Conservation (phyloP, 2,888 invertebrate genomes). For the Octonoba sinensis region DNA sequence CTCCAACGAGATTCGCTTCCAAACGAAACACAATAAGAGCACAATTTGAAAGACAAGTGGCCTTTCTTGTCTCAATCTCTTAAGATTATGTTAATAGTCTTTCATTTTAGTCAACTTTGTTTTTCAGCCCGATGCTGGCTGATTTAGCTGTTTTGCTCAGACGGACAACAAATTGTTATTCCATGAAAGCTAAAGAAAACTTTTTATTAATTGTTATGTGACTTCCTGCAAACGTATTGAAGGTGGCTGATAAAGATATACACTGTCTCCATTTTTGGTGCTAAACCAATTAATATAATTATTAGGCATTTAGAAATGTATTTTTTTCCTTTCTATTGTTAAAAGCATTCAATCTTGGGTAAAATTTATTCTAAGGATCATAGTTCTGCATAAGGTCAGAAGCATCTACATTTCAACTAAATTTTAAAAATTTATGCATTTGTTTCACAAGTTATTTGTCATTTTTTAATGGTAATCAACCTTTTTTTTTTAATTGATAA, state of each 20-base stretch:
- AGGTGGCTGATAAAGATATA: conserved; percentile 21
- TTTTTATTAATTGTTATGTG: conserved; percentile 50
- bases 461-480: too few relatives aligned
- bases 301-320: conserved; percentile 31
- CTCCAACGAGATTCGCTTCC: conserved; percentile 60
- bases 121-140: conserved; percentile 26
- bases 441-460: too few relatives aligned
- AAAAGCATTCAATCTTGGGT: conserved; percentile 38
- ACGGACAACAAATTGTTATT: conserved; percentile 49
- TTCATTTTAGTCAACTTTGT: conserved; percentile 51
- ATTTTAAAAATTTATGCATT: too few relatives aligned
- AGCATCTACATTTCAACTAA: too few relatives aligned
- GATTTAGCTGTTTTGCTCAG: conserved; percentile 59
- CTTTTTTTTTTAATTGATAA: too few relatives aligned
- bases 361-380: neutral
- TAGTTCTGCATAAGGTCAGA: too few relatives aligned
- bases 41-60: conserved; percentile 58
- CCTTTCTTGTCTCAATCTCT: conserved; percentile 54
- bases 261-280: conserved; percentile 54
- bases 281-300: conserved; percentile 58
- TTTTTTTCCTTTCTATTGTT: conserved; percentile 25
- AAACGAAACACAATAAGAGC: conserved; percentile 61
- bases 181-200: conserved; percentile 9
- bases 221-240: conserved; percentile 15
- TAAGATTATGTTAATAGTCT: conserved; percentile 46